phyloP scores from a whole-genome alignment of 2,888 invertebrate species.

The Hyposoter dolosus region DNA sequence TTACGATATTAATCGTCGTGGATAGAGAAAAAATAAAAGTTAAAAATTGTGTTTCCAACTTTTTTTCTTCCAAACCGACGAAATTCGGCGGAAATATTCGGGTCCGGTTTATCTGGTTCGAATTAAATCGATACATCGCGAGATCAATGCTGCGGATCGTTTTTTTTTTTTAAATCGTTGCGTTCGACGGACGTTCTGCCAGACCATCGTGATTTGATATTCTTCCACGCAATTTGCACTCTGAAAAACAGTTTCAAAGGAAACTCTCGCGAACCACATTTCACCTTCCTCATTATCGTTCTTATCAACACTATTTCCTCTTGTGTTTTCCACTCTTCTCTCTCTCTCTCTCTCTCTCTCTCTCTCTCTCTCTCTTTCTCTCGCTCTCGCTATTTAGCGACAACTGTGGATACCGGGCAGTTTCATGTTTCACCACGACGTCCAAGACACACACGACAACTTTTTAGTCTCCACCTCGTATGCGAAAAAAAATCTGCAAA shows the following conservation, averaged over 20 bases:
- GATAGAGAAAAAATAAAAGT: too few relatives aligned
- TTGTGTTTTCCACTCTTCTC: not conserved
- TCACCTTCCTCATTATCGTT: constrained; percentile 48
- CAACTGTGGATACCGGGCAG: not conserved
- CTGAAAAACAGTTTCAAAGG: constrained; percentile 47
- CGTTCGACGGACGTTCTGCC: not conserved
- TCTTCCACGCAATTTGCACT: not conserved
- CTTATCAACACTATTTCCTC: constrained; percentile 29
- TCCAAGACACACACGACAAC: not conserved
- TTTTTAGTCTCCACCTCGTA: too few relatives aligned
- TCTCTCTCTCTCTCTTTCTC: not conserved
- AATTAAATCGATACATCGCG: too few relatives aligned
- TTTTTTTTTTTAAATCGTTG: too few relatives aligned
- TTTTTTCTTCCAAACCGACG: too few relatives aligned
- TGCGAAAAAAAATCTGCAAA: too few relatives aligned
- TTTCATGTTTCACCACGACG: not conserved
- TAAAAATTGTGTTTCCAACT: too few relatives aligned
- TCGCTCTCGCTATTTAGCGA: not conserved
- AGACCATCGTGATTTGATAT: not conserved
- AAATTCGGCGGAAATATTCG: too few relatives aligned
- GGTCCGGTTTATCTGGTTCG: too few relatives aligned
- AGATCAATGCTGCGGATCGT: too few relatives aligned
- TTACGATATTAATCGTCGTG: too few relatives aligned
- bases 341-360: not conserved
- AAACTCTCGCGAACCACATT: constrained; percentile 64